Evolutionary conservation across 2,888 invertebrate genomes (phyloP).

Genomic region (Spilosoma lubricipeda): DNA sequence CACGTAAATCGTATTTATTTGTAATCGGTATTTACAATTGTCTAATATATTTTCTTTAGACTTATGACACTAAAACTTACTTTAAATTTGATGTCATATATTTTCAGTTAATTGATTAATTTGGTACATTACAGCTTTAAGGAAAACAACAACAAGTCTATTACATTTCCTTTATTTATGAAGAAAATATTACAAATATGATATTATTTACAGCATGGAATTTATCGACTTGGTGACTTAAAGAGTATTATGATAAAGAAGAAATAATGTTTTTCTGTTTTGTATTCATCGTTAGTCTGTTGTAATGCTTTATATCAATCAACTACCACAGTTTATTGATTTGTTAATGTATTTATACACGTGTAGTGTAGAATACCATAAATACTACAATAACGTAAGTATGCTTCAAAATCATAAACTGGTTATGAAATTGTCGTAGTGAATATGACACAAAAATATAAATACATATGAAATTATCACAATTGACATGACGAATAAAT

Average conservation of each 20-base stretch:
- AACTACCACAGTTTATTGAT: neutral
- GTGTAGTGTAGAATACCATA: neutral
- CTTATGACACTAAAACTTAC: constrained; percentile 39
- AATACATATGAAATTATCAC: neutral
- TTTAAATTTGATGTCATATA: constrained; percentile 28
- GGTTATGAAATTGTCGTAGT: neutral
- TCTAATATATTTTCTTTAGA: constrained; percentile 53
- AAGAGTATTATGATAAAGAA: neutral
- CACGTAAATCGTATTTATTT: constrained; percentile 83
- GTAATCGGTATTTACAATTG: constrained; percentile 76
- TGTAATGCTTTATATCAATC: neutral
- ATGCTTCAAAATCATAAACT: neutral
- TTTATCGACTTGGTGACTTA: neutral
- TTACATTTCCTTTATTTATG: constrained; percentile 21
- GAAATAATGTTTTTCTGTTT: neutral
- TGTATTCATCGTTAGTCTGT: neutral
- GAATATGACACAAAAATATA: neutral
- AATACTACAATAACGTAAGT: neutral
- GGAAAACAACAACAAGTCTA: constrained; percentile 42
- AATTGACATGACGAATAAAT: neutral
- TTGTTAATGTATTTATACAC: constrained; percentile 8
- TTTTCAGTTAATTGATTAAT: constrained; percentile 30
- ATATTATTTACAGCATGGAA: constrained; percentile 40
- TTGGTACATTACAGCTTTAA: constrained; percentile 39
- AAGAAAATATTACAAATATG: constrained; percentile 34